Evolutionary conservation across 2,888 invertebrate genomes (phyloP).

Genomic region (Poecilobothrus nobilitatus): DNA sequence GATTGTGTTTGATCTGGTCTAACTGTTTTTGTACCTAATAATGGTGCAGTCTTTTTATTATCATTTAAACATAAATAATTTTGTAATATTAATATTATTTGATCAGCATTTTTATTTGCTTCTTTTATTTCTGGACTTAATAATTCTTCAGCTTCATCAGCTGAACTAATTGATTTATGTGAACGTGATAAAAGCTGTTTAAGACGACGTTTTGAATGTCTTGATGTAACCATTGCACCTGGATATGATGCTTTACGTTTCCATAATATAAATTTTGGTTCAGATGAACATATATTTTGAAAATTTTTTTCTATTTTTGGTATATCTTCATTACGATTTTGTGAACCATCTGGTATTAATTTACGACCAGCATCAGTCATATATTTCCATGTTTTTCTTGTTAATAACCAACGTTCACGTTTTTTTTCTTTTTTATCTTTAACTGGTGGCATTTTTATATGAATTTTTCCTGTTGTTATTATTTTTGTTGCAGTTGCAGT

Average conservation of each 20-base stretch:
- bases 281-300: slow-evolving; percentile 69
- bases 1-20: slow-evolving; percentile 37
- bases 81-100: slow-evolving; percentile 33
- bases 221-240: slow-evolving; percentile 46
- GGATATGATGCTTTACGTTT: slow-evolving; percentile 70
- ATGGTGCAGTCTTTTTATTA: slow-evolving; percentile 31
- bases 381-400: slow-evolving; percentile 83
- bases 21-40: slow-evolving; percentile 34
- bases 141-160: slow-evolving; percentile 17
- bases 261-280: slow-evolving; percentile 72
- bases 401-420: slow-evolving; percentile 73
- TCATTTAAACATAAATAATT: slow-evolving; percentile 32
- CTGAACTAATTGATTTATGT: slow-evolving; percentile 21
- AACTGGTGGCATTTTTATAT: slow-evolving; percentile 2
- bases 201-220: slow-evolving; percentile 28
- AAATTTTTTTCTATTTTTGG: slow-evolving; percentile 76
- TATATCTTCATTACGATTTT: slow-evolving; percentile 51
- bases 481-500: background rate
- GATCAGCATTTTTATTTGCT: slow-evolving; percentile 28
- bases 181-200: slow-evolving; percentile 29
- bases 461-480: background rate
- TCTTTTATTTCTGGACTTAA: slow-evolving; percentile 21
- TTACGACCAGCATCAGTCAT: slow-evolving; percentile 86
- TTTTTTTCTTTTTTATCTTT: slow-evolving; percentile 29
- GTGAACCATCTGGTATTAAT: slow-evolving; percentile 73